phyloP scores from a whole-genome alignment of 2,113 vertebrate species.

The Uria lomvia region DNA sequence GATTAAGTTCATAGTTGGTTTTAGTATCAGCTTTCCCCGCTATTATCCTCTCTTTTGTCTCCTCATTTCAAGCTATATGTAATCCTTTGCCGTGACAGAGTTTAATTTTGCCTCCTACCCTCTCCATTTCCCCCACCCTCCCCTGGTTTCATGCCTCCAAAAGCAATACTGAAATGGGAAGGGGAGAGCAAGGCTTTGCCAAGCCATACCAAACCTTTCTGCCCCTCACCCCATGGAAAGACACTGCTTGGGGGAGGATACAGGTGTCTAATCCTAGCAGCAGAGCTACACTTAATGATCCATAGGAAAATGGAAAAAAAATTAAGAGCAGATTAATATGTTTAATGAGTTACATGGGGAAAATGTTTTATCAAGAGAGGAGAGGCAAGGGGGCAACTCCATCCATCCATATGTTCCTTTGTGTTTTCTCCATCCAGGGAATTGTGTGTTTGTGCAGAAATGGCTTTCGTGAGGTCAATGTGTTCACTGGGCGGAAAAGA shows the following conservation, averaged over 20 bases:
- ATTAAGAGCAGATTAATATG: background rate
- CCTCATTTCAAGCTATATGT: background rate
- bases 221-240: background rate
- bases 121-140: too few species aligned
- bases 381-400: background rate
- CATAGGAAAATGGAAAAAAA: background rate
- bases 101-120: background rate
- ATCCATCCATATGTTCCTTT: background rate
- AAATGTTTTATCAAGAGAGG: background rate
- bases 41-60: background rate
- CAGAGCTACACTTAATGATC: background rate
- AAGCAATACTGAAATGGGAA: background rate
- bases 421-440: background rate
- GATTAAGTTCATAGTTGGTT: background rate
- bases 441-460: background rate
- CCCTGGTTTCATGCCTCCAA: background rate
- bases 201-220: background rate
- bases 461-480: background rate
- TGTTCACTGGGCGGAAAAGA: background rate
- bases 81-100: background rate
- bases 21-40: background rate
- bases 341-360: background rate
- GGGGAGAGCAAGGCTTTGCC: background rate
- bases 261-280: background rate
- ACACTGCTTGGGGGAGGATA: background rate